Conservation (phyloP, 1,140 invertebrate species). For the Fragariocoptes setiger region DNA sequence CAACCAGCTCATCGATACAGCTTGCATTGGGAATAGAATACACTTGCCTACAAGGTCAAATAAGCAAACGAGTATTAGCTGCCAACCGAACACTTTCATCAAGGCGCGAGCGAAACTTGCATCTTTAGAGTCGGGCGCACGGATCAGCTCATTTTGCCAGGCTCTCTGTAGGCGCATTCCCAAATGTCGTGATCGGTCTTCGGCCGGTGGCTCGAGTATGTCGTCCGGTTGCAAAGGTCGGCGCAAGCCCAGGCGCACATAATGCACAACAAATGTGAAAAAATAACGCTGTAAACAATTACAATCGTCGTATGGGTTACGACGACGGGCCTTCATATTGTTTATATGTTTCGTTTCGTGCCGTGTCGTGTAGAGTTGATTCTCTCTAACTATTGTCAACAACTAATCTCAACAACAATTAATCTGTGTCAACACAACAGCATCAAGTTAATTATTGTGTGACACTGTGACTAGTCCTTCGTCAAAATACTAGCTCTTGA, state of each 20-base stretch:
- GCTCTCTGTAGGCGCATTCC: not conserved
- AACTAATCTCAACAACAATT: no score
- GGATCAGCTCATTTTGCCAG: not conserved
- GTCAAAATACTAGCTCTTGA: no score
- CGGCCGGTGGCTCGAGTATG: not conserved
- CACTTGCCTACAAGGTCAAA: conserved; percentile 1
- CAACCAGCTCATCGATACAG: conserved; percentile 2
- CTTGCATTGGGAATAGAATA: not conserved
- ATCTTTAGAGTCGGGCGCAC: not conserved
- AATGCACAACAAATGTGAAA: not conserved
- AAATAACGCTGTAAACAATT: no score
- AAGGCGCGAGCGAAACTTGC: conserved; percentile 6
- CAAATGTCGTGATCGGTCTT: not conserved
- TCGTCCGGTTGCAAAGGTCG: not conserved
- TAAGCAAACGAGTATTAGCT: conserved; percentile 1
- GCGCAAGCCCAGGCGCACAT: not conserved
- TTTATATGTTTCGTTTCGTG: no score
- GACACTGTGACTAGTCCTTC: no score
- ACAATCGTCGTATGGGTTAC: no score
- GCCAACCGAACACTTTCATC: conserved; percentile 3
- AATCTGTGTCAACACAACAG: no score
- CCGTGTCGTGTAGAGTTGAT: no score
- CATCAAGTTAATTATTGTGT: no score
- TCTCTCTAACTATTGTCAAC: no score
- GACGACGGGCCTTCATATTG: no score